A percentile compares a stretch with the other conserved stretches of the same genome.
Conservation (phyloP, 2,797 vertebrate genomes). For the Sebastes diploproa region DNA sequence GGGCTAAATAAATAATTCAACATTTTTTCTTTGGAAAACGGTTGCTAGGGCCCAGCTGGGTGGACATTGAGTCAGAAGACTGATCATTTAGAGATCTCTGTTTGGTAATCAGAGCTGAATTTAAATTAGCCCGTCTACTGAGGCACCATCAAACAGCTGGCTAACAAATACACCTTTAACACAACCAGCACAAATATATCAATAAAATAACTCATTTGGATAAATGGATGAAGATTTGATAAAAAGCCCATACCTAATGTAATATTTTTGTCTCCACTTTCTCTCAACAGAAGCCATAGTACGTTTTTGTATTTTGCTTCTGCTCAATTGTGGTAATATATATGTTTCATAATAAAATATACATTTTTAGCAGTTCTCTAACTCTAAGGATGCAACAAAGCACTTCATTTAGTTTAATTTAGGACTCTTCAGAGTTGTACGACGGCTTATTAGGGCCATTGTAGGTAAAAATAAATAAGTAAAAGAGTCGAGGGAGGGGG, state of each 20-base stretch:
- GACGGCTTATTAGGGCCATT: background rate
- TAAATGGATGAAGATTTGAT: background rate
- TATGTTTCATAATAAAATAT: background rate
- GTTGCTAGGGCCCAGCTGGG: background rate
- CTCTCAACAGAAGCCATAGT: background rate
- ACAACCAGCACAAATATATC: background rate
- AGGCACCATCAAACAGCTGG: background rate
- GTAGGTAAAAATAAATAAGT: background rate
- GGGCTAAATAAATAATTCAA: slow-evolving; percentile 67
- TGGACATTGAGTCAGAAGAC: background rate
- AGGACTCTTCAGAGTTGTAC: background rate
- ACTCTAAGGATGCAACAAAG: background rate
- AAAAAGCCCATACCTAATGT: background rate
- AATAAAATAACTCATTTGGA: background rate
- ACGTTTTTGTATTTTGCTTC: background rate
- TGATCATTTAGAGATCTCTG: background rate
- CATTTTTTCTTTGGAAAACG: slow-evolving; percentile 46
- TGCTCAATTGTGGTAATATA: background rate
- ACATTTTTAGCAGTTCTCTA: background rate
- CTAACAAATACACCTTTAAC: background rate
- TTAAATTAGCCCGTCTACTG: background rate
- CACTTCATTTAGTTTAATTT: background rate
- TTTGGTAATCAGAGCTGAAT: background rate
- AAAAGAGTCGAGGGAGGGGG: background rate
- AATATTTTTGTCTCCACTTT: background rate